Evolutionary conservation across 2,797 vertebrate genomes (phyloP).

Genomic region (Astyanax mexicanus): DNA sequence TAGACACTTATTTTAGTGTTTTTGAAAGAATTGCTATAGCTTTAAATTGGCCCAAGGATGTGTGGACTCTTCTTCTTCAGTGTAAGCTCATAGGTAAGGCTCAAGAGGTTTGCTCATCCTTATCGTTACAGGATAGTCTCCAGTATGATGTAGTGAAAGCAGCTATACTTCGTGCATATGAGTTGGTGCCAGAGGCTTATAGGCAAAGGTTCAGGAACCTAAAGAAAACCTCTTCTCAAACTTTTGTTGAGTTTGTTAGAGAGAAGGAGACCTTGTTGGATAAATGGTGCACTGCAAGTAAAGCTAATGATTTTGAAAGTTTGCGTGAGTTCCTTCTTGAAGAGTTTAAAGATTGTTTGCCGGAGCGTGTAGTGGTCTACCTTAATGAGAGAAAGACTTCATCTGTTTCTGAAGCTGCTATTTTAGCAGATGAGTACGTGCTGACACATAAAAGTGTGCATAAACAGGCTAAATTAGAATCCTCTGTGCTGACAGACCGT

Average conservation of each 20-base stretch:
- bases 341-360: conserved; percentile 18
- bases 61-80: conserved; percentile 16
- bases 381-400: conserved; percentile 1
- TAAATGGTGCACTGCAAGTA: neutral
- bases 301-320: neutral
- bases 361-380: neutral
- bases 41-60: neutral
- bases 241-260: conserved; percentile 3
- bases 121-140: neutral
- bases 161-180: neutral
- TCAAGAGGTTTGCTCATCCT: neutral
- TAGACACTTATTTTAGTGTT: conserved; percentile 15
- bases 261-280: conserved; percentile 2
- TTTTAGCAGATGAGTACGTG: neutral
- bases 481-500: too few species aligned
- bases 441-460: neutral
- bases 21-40: neutral
- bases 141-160: conserved; percentile 8
- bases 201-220: neutral
- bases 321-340: neutral
- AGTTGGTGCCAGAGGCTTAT: neutral
- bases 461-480: neutral
- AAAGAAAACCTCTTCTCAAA: neutral
- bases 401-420: neutral
- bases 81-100: neutral